Evolutionary conservation across 2,888 invertebrate genomes (phyloP), one percentile per base, ranked within the genome.

Genomic region (Parnassius mnemosyne): DNA sequence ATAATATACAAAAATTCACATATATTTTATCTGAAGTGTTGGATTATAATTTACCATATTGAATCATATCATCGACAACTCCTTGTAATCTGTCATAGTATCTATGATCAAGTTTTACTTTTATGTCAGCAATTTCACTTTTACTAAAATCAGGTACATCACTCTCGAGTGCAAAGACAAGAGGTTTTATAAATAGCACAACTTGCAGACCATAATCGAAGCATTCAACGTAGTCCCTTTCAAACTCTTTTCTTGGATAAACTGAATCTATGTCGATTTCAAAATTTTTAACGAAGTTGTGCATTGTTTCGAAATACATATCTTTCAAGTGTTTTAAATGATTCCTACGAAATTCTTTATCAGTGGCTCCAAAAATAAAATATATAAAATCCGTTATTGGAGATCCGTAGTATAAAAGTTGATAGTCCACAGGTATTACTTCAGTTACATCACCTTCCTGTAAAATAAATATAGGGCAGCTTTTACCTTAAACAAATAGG

Each of bases 351-450:
- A 84, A 81, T 20, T 64, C 54, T 3, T 60, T 64, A 44, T 77
- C 76, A 13, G 73, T 71, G 0, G 71, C 68, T 2, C 69, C 68
- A 44, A 73, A 76, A 42, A 76, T 71, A 34, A 79, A 77, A 66
- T 72, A 78, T 34, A 75, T 62, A 11, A 80, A 68, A 53, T 80
- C 79, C 9, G 72, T 68, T 3, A 76, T 43, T 10, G 76, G 77
- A 11, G 70, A 69, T 9, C 78, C 77, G 52, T 71, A 73, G 64
- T 72, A 69, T 9, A 79, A 59, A 13, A 75, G 66, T 60, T 80
- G 80, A 46, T 73, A 79, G 65, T 80, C 80, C 10, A 80, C 71
- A 7, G 76, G 68, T 34, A 82, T 69, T 1, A 81, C 69, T 56
- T 83, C 76, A 1, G 63, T 59, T 20, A 76, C 63, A 52, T 69